phyloP scores from a whole-genome alignment of 1,140 invertebrate genomes.

The Neomicropteryx cornuta region DNA sequence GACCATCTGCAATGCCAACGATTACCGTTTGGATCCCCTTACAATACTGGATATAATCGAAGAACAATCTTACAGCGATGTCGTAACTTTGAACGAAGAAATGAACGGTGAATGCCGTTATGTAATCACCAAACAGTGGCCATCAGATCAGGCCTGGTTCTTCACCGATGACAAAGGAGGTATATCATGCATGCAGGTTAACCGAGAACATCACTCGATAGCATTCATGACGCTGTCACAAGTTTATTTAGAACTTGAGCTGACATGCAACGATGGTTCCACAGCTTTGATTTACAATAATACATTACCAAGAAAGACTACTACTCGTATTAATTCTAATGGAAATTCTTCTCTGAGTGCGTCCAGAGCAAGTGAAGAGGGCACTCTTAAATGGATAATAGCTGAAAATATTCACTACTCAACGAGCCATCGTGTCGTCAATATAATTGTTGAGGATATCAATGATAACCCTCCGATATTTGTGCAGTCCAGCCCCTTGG shows the following conservation, averaged over 20 bases:
- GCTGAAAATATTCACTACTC: conserved; percentile 27
- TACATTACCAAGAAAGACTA: conserved; percentile 2
- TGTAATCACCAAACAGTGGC: conserved; percentile 24
- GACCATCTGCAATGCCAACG: conserved; percentile 17
- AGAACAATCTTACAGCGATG: conserved; percentile 24
- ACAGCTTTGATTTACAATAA: not conserved
- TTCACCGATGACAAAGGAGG: conserved; percentile 23
- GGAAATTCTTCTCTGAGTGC: conserved; percentile 9
- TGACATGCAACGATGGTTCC: conserved; percentile 21
- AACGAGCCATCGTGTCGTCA: conserved; percentile 26
- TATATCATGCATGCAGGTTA: conserved; percentile 22
- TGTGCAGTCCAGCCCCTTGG: conserved; percentile 24
- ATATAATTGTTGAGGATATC: conserved; percentile 37
- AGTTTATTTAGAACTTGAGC: conserved; percentile 29
- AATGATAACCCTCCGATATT: conserved; percentile 38
- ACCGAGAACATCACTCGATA: conserved; percentile 34
- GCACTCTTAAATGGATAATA: conserved; percentile 27
- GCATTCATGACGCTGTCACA: conserved; percentile 35
- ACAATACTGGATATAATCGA: conserved; percentile 28
- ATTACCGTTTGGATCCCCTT: conserved; percentile 22
- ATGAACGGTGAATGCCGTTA: conserved; percentile 19
- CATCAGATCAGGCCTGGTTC: conserved; percentile 25
- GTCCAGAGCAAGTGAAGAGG: conserved; percentile 24
- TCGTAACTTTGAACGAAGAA: conserved; percentile 22
- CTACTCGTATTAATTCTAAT: conserved; percentile 19